These are phyloP conservation scores for Spisula solida DNA, from an alignment of 2,888 invertebrate species.

Conservation along the genomic window DNA sequence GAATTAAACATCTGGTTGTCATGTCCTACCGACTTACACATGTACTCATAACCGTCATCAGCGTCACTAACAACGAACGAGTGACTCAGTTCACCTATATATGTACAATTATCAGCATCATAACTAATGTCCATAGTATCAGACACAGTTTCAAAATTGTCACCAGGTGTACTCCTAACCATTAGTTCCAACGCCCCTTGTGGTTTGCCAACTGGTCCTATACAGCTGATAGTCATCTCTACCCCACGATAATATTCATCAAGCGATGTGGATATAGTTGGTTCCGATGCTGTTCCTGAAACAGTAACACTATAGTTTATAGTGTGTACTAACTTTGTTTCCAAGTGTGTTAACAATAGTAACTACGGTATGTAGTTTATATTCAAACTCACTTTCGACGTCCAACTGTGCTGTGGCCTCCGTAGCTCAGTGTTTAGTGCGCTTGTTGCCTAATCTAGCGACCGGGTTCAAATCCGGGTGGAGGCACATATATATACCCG, in stretches of 20 bases:
- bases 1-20: background rate
- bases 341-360: no score
- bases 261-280: background rate
- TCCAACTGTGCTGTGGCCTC: no score
- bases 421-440: no score
- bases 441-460: no score
- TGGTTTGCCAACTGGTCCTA: background rate
- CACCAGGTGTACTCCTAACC: background rate
- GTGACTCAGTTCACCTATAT: background rate
- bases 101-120: conserved; percentile 22
- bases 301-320: background rate
- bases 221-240: background rate
- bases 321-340: no score
- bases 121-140: background rate
- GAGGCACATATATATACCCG: no score
- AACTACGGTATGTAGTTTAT: no score
- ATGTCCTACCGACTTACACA: background rate
- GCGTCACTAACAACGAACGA: background rate
- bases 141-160: background rate
- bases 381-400: no score
- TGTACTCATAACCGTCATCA: background rate
- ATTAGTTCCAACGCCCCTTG: background rate
- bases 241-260: conserved; percentile 14
- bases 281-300: background rate
- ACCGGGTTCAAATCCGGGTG: no score